A percentile compares a stretch with the other conserved stretches of the same genome.
These are phyloP conservation scores for Parazoanthus swiftii DNA, from an alignment of 92 coral and sea anemone genomes.

Conservation along the genomic window DNA sequence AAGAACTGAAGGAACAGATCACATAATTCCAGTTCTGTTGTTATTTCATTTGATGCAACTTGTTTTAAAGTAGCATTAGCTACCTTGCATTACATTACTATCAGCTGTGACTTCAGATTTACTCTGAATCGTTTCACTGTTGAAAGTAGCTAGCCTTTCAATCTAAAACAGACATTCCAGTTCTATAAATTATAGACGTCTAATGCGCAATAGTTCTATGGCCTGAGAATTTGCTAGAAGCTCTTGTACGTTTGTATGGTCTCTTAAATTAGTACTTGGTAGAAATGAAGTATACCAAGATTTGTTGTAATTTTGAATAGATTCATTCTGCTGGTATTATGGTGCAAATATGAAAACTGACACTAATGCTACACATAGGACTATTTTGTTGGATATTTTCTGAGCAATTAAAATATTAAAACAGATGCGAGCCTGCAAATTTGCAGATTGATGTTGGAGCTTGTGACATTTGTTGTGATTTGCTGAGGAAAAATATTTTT, in stretches of 20 bases:
- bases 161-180: neutral
- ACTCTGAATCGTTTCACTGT: neutral
- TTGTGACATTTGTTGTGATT: too few relatives aligned
- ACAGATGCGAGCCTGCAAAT: too few relatives aligned
- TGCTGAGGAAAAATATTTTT: too few relatives aligned
- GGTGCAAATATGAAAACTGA: neutral
- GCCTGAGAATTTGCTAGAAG: neutral
- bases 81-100: too few relatives aligned
- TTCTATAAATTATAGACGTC: neutral
- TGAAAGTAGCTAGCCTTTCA: constrained; percentile 5
- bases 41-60: too few relatives aligned
- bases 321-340: neutral
- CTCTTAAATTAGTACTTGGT: neutral
- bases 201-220: neutral
- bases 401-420: too few relatives aligned
- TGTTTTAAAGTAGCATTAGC: too few relatives aligned
- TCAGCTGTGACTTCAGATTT: neutral
- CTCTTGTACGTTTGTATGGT: neutral
- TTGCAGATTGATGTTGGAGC: too few relatives aligned
- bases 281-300: neutral
- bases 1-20: too few relatives aligned
- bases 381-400: too few relatives aligned
- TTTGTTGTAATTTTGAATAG: neutral
- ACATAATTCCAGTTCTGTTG: too few relatives aligned
- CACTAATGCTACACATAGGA: neutral